phyloP scores from a whole-genome alignment of 2,113 vertebrate species.

The Hydrolagus affinis region DNA sequence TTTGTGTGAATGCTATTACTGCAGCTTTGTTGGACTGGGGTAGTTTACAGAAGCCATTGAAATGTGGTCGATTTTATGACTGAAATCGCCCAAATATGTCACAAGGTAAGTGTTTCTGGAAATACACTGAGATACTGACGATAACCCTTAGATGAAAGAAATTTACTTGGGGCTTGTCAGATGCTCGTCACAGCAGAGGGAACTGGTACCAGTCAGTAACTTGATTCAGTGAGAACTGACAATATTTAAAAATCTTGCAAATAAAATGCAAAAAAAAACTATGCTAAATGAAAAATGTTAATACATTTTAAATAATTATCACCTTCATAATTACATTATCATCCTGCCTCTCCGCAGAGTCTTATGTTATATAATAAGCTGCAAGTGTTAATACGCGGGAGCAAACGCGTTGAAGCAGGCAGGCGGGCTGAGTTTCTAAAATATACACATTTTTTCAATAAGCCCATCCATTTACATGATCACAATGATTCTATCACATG shows the following conservation, averaged over 20 bases:
- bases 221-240: no score
- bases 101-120: no score
- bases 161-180: neutral
- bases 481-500: neutral
- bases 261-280: constrained; percentile 6
- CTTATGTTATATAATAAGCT: constrained; percentile 51
- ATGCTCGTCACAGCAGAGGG: neutral
- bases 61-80: neutral
- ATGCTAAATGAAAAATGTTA: constrained; percentile 39
- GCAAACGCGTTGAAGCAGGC: constrained; percentile 58
- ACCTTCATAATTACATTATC: constrained; percentile 55
- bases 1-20: constrained; percentile 19
- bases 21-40: constrained; percentile 12
- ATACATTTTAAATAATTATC: constrained; percentile 39
- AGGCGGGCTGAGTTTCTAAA: constrained; percentile 36
- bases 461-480: neutral
- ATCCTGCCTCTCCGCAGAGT: constrained; percentile 53
- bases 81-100: neutral
- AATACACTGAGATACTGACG: neutral
- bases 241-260: neutral
- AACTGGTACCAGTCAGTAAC: neutral
- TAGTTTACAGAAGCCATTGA: neutral
- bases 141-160: neutral
- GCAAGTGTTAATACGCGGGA: constrained; percentile 60
- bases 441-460: constrained; percentile 20